Evolutionary conservation across 1,140 invertebrate species (phyloP).

Genomic region (Planococcus citri): DNA sequence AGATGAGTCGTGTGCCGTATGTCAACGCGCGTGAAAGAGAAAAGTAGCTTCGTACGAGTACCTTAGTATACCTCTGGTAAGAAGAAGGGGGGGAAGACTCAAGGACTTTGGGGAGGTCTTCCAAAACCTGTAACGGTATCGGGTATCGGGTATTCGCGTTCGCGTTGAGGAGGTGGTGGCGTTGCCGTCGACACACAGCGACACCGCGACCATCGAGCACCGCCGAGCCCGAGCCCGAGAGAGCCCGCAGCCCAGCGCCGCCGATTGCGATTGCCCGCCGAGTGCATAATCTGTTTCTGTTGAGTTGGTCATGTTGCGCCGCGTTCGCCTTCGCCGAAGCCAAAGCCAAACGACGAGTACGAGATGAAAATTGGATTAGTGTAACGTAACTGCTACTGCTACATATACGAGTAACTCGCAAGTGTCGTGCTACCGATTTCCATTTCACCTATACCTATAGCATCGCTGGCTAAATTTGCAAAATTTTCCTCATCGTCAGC

Average conservation of each 20-base stretch:
- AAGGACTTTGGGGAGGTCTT: conserved; percentile 17
- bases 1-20: conserved; percentile 19
- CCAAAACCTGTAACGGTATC: conserved; percentile 14
- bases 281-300: conserved; percentile 8
- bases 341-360: neutral
- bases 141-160: too few species aligned
- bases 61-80: too few species aligned
- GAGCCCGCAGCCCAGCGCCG: too few species aligned
- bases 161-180: neutral
- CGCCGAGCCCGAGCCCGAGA: too few species aligned
- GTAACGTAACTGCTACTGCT: neutral
- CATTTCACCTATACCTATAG: too few species aligned
- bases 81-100: neutral
- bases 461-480: too few species aligned
- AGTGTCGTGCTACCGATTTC: too few species aligned
- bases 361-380: conserved; percentile 18
- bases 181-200: neutral
- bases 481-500: too few species aligned
- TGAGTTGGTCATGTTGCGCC: conserved; percentile 12
- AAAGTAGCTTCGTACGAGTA: conserved; percentile 10
- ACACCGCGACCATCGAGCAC: neutral
- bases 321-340: too few species aligned
- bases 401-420: too few species aligned
- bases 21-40: conserved; percentile 16
- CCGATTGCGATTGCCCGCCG: too few species aligned